A percentile compares a stretch with the other conserved stretches of the same genome.
Conservation (phyloP, 2,797 vertebrate species). For the Siniperca scherzeri region DNA sequence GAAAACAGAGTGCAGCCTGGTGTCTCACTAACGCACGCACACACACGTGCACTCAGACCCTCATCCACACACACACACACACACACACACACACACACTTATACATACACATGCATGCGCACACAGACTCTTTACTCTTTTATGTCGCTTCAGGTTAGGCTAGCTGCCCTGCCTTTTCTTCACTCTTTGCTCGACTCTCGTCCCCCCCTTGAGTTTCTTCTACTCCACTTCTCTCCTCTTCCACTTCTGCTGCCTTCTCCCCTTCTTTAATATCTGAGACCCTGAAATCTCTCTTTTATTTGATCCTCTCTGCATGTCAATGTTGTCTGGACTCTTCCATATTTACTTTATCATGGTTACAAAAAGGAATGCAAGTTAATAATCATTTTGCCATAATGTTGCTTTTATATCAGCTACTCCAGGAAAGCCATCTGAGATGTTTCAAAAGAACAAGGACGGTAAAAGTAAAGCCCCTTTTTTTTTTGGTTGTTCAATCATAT, state of each 20-base stretch:
- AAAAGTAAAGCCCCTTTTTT: background rate
- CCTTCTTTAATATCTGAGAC: background rate
- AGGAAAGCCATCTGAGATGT: background rate
- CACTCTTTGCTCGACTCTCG: constrained; percentile 27
- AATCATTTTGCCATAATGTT: background rate
- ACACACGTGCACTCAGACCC: constrained; percentile 36
- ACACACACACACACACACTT: constrained; percentile 14
- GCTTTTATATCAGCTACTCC: background rate
- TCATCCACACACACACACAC: constrained; percentile 21
- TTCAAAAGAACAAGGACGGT: background rate
- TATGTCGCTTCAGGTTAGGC: constrained; percentile 72
- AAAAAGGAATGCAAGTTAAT: background rate
- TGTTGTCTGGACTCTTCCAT: background rate
- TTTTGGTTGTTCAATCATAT: background rate
- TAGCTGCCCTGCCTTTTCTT: constrained; percentile 51
- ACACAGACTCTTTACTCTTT: constrained; percentile 75
- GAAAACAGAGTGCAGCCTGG: constrained; percentile 70
- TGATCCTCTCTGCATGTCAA: background rate
- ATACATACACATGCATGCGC: constrained; percentile 15
- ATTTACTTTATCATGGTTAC: background rate
- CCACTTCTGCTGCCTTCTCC: background rate
- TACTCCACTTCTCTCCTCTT: constrained; percentile 2
- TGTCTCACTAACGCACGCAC: constrained; percentile 47
- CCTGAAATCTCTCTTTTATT: constrained; percentile 15
- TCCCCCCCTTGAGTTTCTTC: constrained; percentile 9